phyloP scores from a whole-genome alignment of 2,888 invertebrate species.

The Adela reaumurella region DNA sequence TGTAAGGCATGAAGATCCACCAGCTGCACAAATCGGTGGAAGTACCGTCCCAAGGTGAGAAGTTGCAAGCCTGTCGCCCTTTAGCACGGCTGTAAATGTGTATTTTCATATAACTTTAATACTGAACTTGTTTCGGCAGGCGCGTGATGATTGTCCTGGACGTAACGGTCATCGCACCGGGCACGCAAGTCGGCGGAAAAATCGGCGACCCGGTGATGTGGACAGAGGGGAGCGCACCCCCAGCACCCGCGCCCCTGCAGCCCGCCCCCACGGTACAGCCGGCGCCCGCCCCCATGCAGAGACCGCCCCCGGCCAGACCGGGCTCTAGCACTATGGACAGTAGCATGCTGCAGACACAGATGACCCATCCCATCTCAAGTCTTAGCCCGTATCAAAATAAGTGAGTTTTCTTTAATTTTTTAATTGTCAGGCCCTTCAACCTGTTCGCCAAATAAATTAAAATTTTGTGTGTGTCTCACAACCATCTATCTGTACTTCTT shows the following conservation, averaged over 20 bases:
- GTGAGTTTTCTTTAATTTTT: slow-evolving; percentile 34
- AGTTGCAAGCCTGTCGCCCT: too few species aligned
- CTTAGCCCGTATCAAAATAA: slow-evolving; percentile 93
- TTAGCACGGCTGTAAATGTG: too few species aligned
- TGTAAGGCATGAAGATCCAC: too few species aligned
- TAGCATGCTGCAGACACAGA: slow-evolving; percentile 41
- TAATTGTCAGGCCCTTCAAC: too few species aligned
- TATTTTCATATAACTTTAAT: too few species aligned
- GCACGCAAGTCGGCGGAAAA: slow-evolving; percentile 66
- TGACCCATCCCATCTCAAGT: slow-evolving; percentile 75
- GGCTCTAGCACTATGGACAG: slow-evolving; percentile 29
- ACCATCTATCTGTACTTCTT: too few species aligned
- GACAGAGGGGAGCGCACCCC: slow-evolving; percentile 30
- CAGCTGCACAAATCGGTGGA: too few species aligned
- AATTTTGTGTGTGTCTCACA: too few species aligned
- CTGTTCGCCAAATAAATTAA: too few species aligned
- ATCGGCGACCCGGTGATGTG: slow-evolving; percentile 80
- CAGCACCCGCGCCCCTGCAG: slow-evolving; percentile 20
- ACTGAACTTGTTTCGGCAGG: slow-evolving; percentile 34
- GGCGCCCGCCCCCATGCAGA: slow-evolving; percentile 17
- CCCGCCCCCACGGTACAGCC: slow-evolving; percentile 19
- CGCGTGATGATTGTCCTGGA: slow-evolving; percentile 83
- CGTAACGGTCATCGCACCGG: slow-evolving; percentile 68
- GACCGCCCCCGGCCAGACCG: slow-evolving; percentile 12
- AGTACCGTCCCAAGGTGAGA: too few species aligned